Percentiles rank a stretch among this genome's conserved stretches.
phyloP scores from a whole-genome alignment of 2,113 vertebrate species.

The Ammodytes marinus region DNA sequence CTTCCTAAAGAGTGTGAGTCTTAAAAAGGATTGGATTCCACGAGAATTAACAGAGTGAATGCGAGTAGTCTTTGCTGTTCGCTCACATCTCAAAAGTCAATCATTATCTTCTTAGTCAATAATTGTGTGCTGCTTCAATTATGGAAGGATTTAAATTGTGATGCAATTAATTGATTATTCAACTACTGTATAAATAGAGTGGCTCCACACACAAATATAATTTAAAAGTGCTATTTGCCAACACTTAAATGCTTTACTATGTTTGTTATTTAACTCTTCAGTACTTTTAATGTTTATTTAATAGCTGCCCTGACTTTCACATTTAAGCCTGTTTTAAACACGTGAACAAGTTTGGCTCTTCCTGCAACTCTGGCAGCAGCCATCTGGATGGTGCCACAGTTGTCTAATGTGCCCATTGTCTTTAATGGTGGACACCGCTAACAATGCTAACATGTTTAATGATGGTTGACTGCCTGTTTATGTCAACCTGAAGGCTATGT shows the following conservation, averaged over 20 bases:
- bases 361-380: background rate
- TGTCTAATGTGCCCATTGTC: background rate
- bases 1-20: background rate
- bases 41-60: background rate
- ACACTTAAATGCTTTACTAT: background rate
- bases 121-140: background rate
- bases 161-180: conserved; percentile 9
- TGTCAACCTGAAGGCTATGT: conserved; percentile 19
- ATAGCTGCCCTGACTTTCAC: background rate
- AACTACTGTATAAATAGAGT: background rate
- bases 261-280: background rate
- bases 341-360: background rate
- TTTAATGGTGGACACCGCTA: conserved; percentile 10
- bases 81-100: background rate
- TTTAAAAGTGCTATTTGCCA: background rate
- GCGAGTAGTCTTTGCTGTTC: background rate
- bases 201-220: background rate
- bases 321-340: background rate
- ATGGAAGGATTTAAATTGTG: conserved; percentile 8
- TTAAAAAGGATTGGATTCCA: conserved; percentile 9
- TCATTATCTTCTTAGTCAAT: background rate
- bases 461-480: conserved; percentile 11
- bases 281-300: background rate
- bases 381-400: background rate
- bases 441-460: conserved; percentile 3